Conservation (phyloP, 2,797 vertebrate genomes). For the Aplochiton taeniatus region DNA sequence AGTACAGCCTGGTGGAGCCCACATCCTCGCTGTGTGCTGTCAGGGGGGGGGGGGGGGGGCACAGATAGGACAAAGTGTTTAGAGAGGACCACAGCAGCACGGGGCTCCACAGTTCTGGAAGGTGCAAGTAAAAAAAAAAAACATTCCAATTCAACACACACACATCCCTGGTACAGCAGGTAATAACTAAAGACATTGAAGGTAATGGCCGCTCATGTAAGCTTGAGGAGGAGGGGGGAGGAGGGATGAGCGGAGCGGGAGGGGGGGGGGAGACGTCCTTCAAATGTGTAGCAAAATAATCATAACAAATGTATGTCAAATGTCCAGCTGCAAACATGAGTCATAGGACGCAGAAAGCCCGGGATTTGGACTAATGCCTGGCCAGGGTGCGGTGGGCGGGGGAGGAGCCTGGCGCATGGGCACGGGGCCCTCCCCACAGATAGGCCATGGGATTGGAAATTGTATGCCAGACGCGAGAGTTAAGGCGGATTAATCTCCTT, state of each 20-base stretch:
- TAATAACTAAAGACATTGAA: conserved; percentile 20
- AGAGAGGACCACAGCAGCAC: neutral
- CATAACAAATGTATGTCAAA: conserved; percentile 75
- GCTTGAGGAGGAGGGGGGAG: conserved; percentile 8
- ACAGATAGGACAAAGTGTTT: conserved; percentile 44
- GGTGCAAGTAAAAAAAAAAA: neutral
- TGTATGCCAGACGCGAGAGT: conserved; percentile 91
- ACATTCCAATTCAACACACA: neutral
- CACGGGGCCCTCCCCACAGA: conserved; percentile 65
- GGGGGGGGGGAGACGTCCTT: conserved; percentile 54
- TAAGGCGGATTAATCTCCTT: conserved; percentile 98
- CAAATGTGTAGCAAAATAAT: conserved; percentile 65
- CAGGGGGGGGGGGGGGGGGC: too few relatives aligned
- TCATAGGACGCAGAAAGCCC: conserved; percentile 73
- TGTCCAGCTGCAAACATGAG: conserved; percentile 75
- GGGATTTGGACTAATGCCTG: conserved; percentile 76
- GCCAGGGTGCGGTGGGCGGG: conserved; percentile 66
- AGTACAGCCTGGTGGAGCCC: conserved; percentile 88
- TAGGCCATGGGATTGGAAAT: conserved; percentile 91
- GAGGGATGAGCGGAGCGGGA: too few relatives aligned
- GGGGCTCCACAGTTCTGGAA: neutral
- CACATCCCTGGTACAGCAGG: conserved; percentile 8
- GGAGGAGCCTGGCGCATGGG: conserved; percentile 52
- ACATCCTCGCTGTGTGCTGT: conserved; percentile 18
- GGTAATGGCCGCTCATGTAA: conserved; percentile 11